Conservation (phyloP, 2,113 vertebrate genomes). For the Brienomyrus brachyistius region DNA sequence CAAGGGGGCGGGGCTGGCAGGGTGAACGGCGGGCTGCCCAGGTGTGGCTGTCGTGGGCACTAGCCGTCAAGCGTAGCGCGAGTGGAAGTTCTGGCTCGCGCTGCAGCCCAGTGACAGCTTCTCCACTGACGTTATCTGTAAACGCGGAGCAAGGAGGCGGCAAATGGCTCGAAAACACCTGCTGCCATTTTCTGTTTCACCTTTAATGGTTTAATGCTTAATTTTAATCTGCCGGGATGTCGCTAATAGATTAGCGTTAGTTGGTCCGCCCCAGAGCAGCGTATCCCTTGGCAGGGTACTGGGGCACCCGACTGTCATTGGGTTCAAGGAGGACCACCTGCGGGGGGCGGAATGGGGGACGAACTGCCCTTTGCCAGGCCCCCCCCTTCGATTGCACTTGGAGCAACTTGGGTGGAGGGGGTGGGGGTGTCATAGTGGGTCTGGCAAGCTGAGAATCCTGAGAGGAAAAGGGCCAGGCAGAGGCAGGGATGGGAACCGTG, state of each 20-base stretch:
- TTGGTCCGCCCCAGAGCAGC: neutral
- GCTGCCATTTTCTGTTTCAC: neutral
- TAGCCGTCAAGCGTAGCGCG: neutral
- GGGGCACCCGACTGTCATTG: neutral
- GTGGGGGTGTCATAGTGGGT: neutral
- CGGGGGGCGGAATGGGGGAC: neutral
- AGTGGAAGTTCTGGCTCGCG: slow-evolving; percentile 36
- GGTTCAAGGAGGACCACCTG: neutral
- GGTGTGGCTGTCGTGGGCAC: neutral
- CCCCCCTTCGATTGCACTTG: neutral
- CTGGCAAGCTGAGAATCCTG: neutral
- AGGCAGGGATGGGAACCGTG: neutral
- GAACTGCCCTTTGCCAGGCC: neutral
- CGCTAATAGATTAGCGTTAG: neutral
- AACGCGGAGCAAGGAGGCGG: neutral
- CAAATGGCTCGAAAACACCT: neutral
- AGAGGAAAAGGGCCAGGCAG: neutral
- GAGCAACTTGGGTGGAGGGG: slow-evolving; percentile 4
- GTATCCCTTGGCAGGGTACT: neutral
- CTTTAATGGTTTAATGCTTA: neutral
- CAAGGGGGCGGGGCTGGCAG: neutral
- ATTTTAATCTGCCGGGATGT: neutral
- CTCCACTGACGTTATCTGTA: neutral
- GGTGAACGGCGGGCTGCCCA: neutral
- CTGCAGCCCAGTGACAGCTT: slow-evolving; percentile 13